These are phyloP conservation scores for Celastrina argiolus DNA, from an alignment of 2,888 invertebrate genomes.

Conservation along the genomic window DNA sequence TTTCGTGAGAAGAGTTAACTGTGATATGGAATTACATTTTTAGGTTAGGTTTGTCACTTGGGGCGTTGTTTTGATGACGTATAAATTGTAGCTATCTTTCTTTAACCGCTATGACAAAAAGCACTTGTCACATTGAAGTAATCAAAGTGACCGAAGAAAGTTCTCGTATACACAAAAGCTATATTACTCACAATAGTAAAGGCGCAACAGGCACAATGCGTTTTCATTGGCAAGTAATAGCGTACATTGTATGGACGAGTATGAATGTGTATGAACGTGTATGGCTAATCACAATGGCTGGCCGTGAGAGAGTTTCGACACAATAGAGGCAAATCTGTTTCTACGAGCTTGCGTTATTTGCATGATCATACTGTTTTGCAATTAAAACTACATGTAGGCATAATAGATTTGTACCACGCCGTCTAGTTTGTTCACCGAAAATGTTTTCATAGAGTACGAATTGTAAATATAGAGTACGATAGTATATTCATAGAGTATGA, in stretches of 20 bases:
- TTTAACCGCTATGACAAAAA: too few relatives aligned
- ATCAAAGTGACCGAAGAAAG: neutral
- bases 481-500: too few relatives aligned
- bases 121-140: too few relatives aligned
- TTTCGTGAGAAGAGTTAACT: too few relatives aligned
- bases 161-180: neutral
- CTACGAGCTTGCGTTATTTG: conserved; percentile 54
- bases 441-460: neutral
- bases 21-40: too few relatives aligned
- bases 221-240: conserved; percentile 19
- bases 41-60: too few relatives aligned
- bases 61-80: too few relatives aligned
- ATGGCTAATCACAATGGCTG: conserved; percentile 43
- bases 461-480: too few relatives aligned
- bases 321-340: conserved; percentile 59
- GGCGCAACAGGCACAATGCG: conserved; percentile 5
- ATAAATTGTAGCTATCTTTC: too few relatives aligned
- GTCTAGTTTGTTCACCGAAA: neutral
- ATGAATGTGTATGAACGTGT: neutral
- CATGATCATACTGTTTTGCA: conserved; percentile 37
- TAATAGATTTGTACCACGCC: neutral
- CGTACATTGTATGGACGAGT: neutral
- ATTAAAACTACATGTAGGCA: conserved; percentile 6
- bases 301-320: conserved; percentile 66
- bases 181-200: neutral